phyloP scores from a whole-genome alignment of 2,797 vertebrate species.

The Oreochromis grahami region DNA sequence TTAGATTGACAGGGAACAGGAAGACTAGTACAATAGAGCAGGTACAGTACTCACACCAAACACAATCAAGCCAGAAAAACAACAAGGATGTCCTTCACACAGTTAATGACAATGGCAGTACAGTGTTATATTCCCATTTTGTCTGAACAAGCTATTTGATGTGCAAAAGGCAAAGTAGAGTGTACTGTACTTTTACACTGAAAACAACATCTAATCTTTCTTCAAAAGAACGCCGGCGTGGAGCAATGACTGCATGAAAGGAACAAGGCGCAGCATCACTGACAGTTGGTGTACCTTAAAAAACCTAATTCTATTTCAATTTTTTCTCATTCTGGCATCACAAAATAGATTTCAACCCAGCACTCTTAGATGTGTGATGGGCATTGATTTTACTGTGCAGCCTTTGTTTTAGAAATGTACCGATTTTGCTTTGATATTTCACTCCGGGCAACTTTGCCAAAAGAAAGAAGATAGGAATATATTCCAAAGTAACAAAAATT shows the following conservation, averaged over 20 bases:
- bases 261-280: slow-evolving; percentile 36
- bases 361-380: slow-evolving; percentile 51
- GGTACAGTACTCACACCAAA: slow-evolving; percentile 30
- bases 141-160: slow-evolving; percentile 52
- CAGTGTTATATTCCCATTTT: slow-evolving; percentile 29
- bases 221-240: slow-evolving; percentile 57
- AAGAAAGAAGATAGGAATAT: slow-evolving; percentile 9
- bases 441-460: slow-evolving; percentile 30
- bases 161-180: slow-evolving; percentile 53
- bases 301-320: slow-evolving; percentile 32
- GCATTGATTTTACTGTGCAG: slow-evolving; percentile 51
- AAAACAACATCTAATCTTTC: slow-evolving; percentile 65
- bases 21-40: slow-evolving; percentile 48
- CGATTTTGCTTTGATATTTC: slow-evolving; percentile 59
- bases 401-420: slow-evolving; percentile 60
- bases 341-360: slow-evolving; percentile 49
- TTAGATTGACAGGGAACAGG: slow-evolving; percentile 48
- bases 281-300: slow-evolving; percentile 50
- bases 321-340: slow-evolving; percentile 34
- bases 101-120: slow-evolving; percentile 42
- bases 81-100: slow-evolving; percentile 17
- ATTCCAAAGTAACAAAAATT: slow-evolving; percentile 23
- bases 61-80: slow-evolving; percentile 12
- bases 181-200: slow-evolving; percentile 56
- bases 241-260: slow-evolving; percentile 59